Evolutionary conservation across 2,797 vertebrate species (phyloP), one percentile per base, ranked within the genome.

Genomic region (Eulemur rubriventer): DNA sequence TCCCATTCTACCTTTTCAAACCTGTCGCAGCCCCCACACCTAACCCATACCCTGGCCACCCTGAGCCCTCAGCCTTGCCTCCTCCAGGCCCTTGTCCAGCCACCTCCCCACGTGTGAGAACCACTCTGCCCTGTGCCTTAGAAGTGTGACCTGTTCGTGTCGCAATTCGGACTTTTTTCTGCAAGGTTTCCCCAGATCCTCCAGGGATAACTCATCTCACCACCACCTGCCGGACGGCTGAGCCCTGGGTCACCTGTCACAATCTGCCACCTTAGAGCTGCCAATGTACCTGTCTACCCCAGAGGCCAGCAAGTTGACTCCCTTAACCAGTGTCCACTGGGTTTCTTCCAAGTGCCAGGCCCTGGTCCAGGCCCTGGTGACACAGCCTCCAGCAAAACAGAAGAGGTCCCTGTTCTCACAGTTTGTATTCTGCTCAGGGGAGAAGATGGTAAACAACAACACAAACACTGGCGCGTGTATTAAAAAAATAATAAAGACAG

Each of bases 241-340:
- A 76, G 70, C n/a, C 63, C 88, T 50, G n/a, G n/a, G n/a, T 69
- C 83, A 26, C 33, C 52, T 3, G 3, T 48, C 24, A 65, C 46
- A 38, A 28, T 26, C 59, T 46, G 55, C 61, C 70, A 26, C 81
- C 43, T 65, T 55, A 50, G 52, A 85, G 48, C 57, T 65, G 59
- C 26, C 48, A 30, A 6, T 20, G 11, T 35, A 24, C 30, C 67
- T 35, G 4, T 91, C 13, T 4, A 10, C 41, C 35, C 33, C 79
- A n/a, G n/a, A 63, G 38, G 11, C 67, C 59, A 26, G 59, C 12
- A n/a, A 30, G 52, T 43, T n/a, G 9, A 3, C 67, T 55, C 70
- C 4, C 8, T 7, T 12, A 9, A 26, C 55, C 12, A 22, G 17
- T 1, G 2, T 67, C 5, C 7, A 8, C 2, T 55, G 65, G 12